Evolutionary conservation across 2,113 vertebrate genomes (phyloP), one percentile per base, ranked within the genome.

Genomic region (Micromys minutus): DNA sequence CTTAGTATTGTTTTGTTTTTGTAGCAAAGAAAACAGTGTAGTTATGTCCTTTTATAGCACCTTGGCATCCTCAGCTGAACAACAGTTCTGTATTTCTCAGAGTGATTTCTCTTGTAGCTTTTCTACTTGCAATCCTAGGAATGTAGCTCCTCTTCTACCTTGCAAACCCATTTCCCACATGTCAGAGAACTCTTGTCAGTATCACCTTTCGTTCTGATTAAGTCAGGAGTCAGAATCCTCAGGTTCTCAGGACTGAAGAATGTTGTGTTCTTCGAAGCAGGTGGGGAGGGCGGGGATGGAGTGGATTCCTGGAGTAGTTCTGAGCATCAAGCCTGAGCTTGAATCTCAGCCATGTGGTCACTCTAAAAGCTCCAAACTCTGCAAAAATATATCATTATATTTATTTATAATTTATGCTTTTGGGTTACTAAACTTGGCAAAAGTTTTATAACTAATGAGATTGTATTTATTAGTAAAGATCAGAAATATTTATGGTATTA

Each of bases 231-330:
- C 61, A 67, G 79, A 87, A 57, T 89, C 55, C 4, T 74, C 34
- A 61, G 42, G 36, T 24, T 4, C n/a, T 86, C 63, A 26, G 19
- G 22, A 59, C 34, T 85, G 10, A 29, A 1, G 7, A 61, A 39
- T 71, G 16, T 13, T 47, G 22, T 92, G 22, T n/a, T 15, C 24
- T 92, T 90, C 88, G 55, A 36, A 97, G 80, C 17, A 80, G 22
- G 12, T 42, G 5, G 52, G 4, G 24, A 45, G 13, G 6, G 3
- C 45, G 2, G 3, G 0, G 2, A 34, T 45, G 16, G 3, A 61
- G 19, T 76, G 7, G 34, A 85, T 85, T 91, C 67, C 65, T 47
- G 19, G 9, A 67, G 21, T 59, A 52, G 57, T 88, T 88, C 65
- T 85, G 69, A 87, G 61, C 47, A 87, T 12, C 34, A 96, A 57